Conservation (phyloP, 2,888 invertebrate species). For the Agonum fuliginosum region DNA sequence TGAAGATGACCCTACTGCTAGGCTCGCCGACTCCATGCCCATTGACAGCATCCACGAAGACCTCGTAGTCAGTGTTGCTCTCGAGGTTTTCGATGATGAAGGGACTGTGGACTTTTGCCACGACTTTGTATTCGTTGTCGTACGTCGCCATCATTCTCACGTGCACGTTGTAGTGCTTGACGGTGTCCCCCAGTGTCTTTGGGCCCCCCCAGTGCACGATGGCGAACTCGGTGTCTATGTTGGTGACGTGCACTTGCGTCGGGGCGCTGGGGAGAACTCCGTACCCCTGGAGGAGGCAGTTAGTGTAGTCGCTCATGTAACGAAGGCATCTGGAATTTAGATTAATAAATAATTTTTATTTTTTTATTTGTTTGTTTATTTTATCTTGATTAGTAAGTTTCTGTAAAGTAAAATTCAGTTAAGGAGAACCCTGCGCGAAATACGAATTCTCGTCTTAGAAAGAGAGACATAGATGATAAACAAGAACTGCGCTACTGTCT, state of each 20-base stretch:
- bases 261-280: conserved; percentile 88
- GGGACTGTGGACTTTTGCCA: conserved; percentile 78
- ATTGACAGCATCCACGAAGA: conserved; percentile 87
- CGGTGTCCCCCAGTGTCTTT: conserved; percentile 81
- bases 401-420: no score
- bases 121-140: conserved; percentile 71
- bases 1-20: conserved; percentile 85
- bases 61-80: conserved; percentile 86
- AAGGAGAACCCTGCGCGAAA: no score
- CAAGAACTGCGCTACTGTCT: no score
- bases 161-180: conserved; percentile 74
- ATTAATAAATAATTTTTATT: neutral
- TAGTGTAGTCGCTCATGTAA: conserved; percentile 87
- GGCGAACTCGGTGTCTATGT: conserved; percentile 85
- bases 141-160: conserved; percentile 69
- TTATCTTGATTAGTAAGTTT: no score
- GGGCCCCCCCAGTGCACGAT: conserved; percentile 88
- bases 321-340: conserved; percentile 79
- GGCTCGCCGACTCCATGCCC: conserved; percentile 86
- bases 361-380: neutral
- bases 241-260: conserved; percentile 80
- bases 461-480: no score
- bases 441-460: neutral
- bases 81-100: conserved; percentile 84
- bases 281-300: conserved; percentile 89